Evolutionary conservation across 2,797 vertebrate species (phyloP), one percentile per base, ranked within the genome.

Genomic region (Phataginus tetradactyla): DNA sequence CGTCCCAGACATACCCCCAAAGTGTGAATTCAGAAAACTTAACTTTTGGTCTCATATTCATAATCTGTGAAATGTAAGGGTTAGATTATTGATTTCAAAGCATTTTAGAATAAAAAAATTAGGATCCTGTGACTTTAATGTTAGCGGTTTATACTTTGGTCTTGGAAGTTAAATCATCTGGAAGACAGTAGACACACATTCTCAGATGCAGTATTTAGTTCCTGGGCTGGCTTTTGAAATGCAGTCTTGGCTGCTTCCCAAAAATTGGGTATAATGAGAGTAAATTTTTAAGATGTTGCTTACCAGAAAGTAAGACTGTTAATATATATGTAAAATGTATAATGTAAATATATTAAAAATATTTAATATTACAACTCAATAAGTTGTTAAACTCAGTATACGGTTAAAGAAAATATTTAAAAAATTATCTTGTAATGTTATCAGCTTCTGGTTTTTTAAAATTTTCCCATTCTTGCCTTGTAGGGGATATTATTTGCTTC

Each of bases 401-500:
- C 4, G 78, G 6, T 87, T 96, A 89, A 86, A 77, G 49, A 63
- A 85, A 71, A 49, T 42, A 27, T 71, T 71, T 80, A 37, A 34
- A 29, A 66, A 71, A 4, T 17, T 79, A 61, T 45, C 18, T 89
- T 77, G 14, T 7, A 32, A 51, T 94, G 15, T 8, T 29, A 55
- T 61, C 11, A 49, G 5, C 32, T 80, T 93, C 25, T 74, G 18
- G 68, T 32, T 66, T 88, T 92, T 95, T 81, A 55, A 78, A 11
- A 63, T n/a, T 86, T 93, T 59, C 29, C 12, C 2, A 11, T 69
- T 84, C 5, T 94, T 95, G 23, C 55, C 57, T 97, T 96, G 78
- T 75, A 99, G 99, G 99, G 99, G 29, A 98, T 99, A 97, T 98
- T 99, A n/a, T 98, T 99, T 89, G 98, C 98, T 88, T 98, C 98